Percentiles rank a stretch among this genome's conserved stretches.
These are phyloP conservation scores for Orchestes rusci DNA, from an alignment of 2,888 invertebrate genomes.

Conservation along the genomic window DNA sequence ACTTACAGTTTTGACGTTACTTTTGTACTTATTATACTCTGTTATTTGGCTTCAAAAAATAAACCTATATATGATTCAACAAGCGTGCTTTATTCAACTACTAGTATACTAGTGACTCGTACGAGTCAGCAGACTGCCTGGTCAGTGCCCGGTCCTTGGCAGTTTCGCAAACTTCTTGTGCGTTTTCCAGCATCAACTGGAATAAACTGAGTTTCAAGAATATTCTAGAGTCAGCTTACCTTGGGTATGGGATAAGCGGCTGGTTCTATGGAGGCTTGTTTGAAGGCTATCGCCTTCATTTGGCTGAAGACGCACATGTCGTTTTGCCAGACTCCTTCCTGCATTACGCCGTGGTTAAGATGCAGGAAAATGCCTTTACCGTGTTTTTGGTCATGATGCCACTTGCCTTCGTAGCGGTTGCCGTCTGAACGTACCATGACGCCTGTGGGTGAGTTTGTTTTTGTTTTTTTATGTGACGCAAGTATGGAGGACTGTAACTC, in stretches of 20 bases:
- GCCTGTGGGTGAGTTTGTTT: too few relatives aligned
- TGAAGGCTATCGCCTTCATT: slow-evolving; percentile 52
- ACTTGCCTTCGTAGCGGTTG: slow-evolving; percentile 60
- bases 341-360: slow-evolving; percentile 56
- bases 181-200: slow-evolving; percentile 2
- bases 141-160: slow-evolving; percentile 6
- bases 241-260: slow-evolving; percentile 26
- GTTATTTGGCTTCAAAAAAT: too few relatives aligned
- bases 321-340: slow-evolving; percentile 57
- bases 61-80: too few relatives aligned
- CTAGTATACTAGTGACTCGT: too few relatives aligned
- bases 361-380: slow-evolving; percentile 61
- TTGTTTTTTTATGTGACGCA: too few relatives aligned
- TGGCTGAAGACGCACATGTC: slow-evolving; percentile 50
- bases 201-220: too few relatives aligned
- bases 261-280: slow-evolving; percentile 41
- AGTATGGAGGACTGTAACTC: too few relatives aligned
- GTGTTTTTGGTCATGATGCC: slow-evolving; percentile 49
- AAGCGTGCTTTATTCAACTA: too few relatives aligned
- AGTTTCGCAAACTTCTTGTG: slow-evolving; percentile 7
- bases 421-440: slow-evolving; percentile 46
- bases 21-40: too few relatives aligned
- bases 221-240: too few relatives aligned
- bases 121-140: too few relatives aligned
- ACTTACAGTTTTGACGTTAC: too few relatives aligned